These are phyloP conservation scores for Mungos mungo DNA, from an alignment of 2,113 vertebrate genomes.

Conservation along the genomic window DNA sequence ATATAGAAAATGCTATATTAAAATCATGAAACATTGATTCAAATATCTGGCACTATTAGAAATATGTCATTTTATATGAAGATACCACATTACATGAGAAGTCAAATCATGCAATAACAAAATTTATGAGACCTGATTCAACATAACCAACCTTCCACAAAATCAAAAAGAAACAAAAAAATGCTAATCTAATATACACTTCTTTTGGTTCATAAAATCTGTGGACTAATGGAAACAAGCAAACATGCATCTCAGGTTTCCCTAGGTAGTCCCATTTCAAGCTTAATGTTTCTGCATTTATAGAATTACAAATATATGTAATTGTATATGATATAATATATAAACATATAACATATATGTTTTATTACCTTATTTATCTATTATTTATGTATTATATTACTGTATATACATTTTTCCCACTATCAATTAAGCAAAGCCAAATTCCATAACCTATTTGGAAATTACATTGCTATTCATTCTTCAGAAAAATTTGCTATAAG, in stretches of 20 bases:
- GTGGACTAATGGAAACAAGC: not conserved
- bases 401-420: not conserved
- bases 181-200: not conserved
- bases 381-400: not conserved
- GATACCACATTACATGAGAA: not conserved
- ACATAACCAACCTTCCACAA: not conserved
- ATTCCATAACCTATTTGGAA: not conserved
- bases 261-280: not conserved
- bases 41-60: not conserved
- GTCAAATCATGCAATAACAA: not conserved
- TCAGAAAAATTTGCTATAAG: not conserved
- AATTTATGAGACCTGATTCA: not conserved
- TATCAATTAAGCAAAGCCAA: not conserved
- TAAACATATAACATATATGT: not conserved
- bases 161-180: not conserved
- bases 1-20: not conserved
- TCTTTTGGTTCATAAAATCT: not conserved
- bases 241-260: not conserved
- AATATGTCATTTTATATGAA: not conserved
- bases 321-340: not conserved
- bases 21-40: not conserved
- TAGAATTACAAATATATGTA: not conserved
- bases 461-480: not conserved
- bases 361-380: not conserved
- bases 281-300: not conserved